Evolutionary conservation across 2,797 vertebrate species (phyloP), one percentile per base, ranked within the genome.

Genomic region (Chlorospingus semifuscus): DNA sequence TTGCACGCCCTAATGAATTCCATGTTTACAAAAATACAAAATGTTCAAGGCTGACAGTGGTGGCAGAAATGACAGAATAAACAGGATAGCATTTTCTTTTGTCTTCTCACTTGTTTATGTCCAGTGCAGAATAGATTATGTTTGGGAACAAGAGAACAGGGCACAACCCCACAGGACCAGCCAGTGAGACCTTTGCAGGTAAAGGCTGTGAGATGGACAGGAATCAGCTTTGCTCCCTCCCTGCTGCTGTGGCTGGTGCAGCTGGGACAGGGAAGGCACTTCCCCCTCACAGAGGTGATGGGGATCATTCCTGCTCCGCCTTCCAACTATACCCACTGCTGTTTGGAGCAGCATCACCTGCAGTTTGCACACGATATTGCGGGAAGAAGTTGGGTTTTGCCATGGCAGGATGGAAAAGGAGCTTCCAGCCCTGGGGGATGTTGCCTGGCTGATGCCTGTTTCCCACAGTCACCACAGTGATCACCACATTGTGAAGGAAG

Each of bases 1-100:
- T 63, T 41, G 47, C 37, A 30, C 34, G 77, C 85, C 91, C 87
- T 79, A 47, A 91, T 90, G 66, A 90, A 30, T 72, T 91, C 74
- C 70, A 32, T 77, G 44, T 93, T 94, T 96, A 92, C 69, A 61
- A 79, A 69, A 91, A 59, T 44, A 72, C 65, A 84, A 83, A 91
- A 93, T 18, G 52, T 91, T 94, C 79, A 42, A 83, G 87, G 70
- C 77, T 90, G 83, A 94, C 84, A 76, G 61, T 55, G 39, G 84
- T 26, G 56, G 79, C 69, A 95, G 69, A 91, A 93, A 94, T 5
- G 34, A 83, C 82, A 79, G 89, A 86, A 91, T 86, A 78, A 83
- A 88, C 29, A 66, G 85, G 76, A 55, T 9, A 82, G 44, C 34
- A 36, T 86, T 94, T 95, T 78, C 50, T 93, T 95, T 92, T 77